These are phyloP conservation scores for Pachycephus smyrnensis DNA, from an alignment of 2,888 invertebrate species.

Conservation along the genomic window DNA sequence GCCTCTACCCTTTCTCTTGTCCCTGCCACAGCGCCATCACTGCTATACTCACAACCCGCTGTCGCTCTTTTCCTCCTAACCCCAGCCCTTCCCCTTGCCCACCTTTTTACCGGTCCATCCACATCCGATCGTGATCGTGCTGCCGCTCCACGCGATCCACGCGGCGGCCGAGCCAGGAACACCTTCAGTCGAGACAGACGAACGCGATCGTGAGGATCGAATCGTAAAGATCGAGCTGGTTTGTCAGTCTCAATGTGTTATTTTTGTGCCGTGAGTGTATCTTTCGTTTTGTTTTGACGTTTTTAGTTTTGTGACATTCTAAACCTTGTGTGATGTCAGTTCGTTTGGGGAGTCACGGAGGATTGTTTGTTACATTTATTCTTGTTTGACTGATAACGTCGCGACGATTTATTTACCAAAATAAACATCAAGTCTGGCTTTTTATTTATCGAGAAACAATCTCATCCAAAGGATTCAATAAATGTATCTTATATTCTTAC, in stretches of 20 bases:
- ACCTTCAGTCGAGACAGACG: slow-evolving; percentile 42
- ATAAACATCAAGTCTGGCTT: not conserved
- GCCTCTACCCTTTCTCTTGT: not conserved
- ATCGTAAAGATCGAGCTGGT: not conserved
- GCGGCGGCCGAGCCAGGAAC: not conserved
- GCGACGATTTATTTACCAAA: not conserved
- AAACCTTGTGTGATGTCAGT: not conserved
- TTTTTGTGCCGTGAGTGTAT: not conserved
- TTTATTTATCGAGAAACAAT: not conserved
- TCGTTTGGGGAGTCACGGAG: not conserved
- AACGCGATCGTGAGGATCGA: slow-evolving; percentile 49
- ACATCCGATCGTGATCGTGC: slow-evolving; percentile 34
- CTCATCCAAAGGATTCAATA: not conserved
- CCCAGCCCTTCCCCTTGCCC: not conserved
- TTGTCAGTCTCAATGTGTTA: not conserved
- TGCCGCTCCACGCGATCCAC: slow-evolving; percentile 42
- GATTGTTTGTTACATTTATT: not conserved
- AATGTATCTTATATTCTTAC: not conserved
- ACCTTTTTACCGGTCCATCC: slow-evolving; percentile 8
- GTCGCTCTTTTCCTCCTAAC: not conserved
- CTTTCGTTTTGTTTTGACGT: not conserved
- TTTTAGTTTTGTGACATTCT: not conserved
- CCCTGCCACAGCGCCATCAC: not conserved
- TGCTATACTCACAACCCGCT: not conserved
- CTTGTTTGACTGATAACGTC: not conserved